These are phyloP conservation scores for Anadara kagoshimensis DNA, from an alignment of 1,140 invertebrate genomes.

Conservation along the genomic window DNA sequence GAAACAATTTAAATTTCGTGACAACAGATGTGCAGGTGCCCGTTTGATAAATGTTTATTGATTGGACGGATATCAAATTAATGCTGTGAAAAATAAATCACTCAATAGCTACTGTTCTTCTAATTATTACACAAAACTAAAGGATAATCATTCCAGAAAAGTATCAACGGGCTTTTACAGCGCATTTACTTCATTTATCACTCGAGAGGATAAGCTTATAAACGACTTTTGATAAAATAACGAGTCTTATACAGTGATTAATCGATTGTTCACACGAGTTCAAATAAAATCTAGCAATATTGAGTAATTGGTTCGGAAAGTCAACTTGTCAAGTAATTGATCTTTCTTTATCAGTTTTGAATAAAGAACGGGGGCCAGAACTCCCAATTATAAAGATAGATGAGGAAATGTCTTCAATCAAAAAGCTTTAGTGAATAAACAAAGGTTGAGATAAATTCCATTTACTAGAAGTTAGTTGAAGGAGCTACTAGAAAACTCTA, in stretches of 20 bases:
- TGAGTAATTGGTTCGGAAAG: background rate
- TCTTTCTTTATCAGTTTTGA: slow-evolving; percentile 19
- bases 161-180: too few relatives aligned
- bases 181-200: too few relatives aligned
- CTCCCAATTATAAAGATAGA: slow-evolving; percentile 20
- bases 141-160: too few relatives aligned
- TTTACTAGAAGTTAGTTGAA: slow-evolving; percentile 10
- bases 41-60: too few relatives aligned
- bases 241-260: background rate
- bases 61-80: too few relatives aligned
- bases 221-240: too few relatives aligned
- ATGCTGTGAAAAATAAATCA: too few relatives aligned
- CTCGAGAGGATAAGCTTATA: too few relatives aligned
- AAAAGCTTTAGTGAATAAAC: slow-evolving; percentile 18
- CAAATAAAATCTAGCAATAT: slow-evolving; percentile 15
- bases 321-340: slow-evolving; percentile 9
- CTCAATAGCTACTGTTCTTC: too few relatives aligned
- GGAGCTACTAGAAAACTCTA: slow-evolving; percentile 9
- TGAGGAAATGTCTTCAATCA: slow-evolving; percentile 16
- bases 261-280: slow-evolving; percentile 17
- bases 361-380: slow-evolving; percentile 14
- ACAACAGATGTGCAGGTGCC: too few relatives aligned
- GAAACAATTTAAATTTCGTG: too few relatives aligned
- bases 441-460: slow-evolving; percentile 14
- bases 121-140: too few relatives aligned